Evolutionary conservation across 2,113 vertebrate species (phyloP).

Genomic region (Tyto alba): DNA sequence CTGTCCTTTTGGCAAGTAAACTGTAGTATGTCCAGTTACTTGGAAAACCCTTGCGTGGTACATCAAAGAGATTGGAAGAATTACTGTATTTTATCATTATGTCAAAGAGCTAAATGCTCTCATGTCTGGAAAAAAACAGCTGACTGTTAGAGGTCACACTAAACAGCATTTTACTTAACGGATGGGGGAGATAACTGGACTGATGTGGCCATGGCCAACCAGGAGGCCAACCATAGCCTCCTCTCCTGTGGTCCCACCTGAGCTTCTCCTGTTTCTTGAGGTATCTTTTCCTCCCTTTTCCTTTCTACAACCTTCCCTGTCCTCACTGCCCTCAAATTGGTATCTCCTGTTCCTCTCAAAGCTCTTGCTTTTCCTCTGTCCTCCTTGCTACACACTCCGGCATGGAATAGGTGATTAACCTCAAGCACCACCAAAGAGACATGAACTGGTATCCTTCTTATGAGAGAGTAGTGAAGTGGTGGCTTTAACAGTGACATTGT

Average conservation of each 20-base stretch:
- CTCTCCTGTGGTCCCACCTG: background rate
- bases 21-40: background rate
- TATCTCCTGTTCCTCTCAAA: background rate
- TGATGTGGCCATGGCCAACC: background rate
- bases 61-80: background rate
- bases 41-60: background rate
- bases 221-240: background rate
- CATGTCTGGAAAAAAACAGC: background rate
- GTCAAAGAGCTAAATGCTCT: background rate
- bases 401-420: background rate
- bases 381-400: background rate
- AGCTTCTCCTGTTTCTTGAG: background rate
- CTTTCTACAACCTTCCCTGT: background rate
- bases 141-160: background rate
- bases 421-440: background rate
- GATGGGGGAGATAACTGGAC: background rate
- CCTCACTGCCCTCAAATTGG: background rate
- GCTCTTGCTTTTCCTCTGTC: background rate
- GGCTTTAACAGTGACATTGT: background rate
- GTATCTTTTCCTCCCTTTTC: background rate
- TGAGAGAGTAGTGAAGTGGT: background rate
- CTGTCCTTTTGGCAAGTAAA: background rate
- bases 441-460: background rate
- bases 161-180: background rate
- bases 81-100: background rate